Conservation (phyloP, 2,113 vertebrate species). For the Anhinga anhinga region DNA sequence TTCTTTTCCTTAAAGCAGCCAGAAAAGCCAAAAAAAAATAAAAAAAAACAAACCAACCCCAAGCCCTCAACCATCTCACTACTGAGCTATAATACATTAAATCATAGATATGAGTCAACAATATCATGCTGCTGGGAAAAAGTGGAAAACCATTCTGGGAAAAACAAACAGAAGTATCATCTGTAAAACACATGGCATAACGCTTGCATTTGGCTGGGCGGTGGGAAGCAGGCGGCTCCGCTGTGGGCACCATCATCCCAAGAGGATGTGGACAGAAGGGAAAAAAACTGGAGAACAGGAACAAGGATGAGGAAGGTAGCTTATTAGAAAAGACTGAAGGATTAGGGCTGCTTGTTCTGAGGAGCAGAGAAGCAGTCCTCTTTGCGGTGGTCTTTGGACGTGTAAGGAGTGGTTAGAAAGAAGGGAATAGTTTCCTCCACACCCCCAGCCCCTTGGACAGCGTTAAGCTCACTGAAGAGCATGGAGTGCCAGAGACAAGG, state of each 20-base stretch:
- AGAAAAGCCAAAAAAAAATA: background rate
- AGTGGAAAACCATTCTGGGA: background rate
- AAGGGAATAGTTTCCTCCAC: background rate
- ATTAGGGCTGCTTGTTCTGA: background rate
- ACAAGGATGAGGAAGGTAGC: background rate
- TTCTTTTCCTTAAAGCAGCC: background rate
- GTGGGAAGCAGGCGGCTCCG: background rate
- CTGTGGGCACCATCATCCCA: background rate
- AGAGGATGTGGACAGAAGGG: background rate
- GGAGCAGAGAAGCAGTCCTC: background rate
- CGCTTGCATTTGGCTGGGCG: fast-evolving
- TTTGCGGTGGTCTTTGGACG: background rate
- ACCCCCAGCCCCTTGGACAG: background rate
- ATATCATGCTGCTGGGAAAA: conserved; percentile 51
- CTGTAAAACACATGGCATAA: conserved; percentile 1
- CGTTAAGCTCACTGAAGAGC: background rate
- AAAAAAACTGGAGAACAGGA: background rate
- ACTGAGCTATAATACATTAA: background rate
- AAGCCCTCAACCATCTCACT: background rate
- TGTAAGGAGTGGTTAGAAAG: background rate
- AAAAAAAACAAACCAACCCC: background rate
- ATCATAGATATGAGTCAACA: background rate
- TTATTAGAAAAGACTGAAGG: background rate
- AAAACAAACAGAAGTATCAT: conserved; percentile 20
- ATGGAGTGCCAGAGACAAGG: background rate